Percentiles rank a stretch among this genome's conserved stretches.
Evolutionary conservation across 2,113 vertebrate species (phyloP).

Genomic region (Rhipidura dahli): DNA sequence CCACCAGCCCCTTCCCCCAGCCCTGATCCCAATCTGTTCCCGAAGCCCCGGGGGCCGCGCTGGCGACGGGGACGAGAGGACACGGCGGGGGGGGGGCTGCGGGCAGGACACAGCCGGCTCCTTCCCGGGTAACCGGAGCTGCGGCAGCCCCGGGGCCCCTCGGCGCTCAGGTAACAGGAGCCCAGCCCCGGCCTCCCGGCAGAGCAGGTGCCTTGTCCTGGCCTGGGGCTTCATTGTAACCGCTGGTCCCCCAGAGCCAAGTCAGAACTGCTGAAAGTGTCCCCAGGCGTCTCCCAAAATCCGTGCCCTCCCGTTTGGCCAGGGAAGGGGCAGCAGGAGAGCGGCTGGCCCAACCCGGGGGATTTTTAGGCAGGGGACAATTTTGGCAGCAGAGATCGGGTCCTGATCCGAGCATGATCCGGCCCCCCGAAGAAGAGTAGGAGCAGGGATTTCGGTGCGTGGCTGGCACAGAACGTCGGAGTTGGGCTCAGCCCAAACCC

Average conservation of each 20-base stretch:
- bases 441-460: rapidly evolving
- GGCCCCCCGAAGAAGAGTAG: rapidly evolving
- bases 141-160: neutral
- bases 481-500: neutral
- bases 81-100: neutral
- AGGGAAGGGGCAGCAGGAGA: neutral
- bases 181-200: neutral
- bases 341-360: rapidly evolving
- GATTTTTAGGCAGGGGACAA: neutral
- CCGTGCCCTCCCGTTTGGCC: rapidly evolving
- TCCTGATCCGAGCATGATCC: neutral
- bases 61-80: neutral
- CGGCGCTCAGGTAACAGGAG: conserved; percentile 33
- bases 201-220: neutral
- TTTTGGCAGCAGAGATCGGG: rapidly evolving
- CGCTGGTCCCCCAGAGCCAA: rapidly evolving
- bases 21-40: neutral
- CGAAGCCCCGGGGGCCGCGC: neutral
- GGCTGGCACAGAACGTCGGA: neutral
- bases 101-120: neutral
- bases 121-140: neutral
- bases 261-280: neutral
- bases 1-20: neutral
- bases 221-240: neutral
- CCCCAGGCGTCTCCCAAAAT: neutral